Conservation (phyloP, 2,888 invertebrate genomes). For the Falcaria lacertinaria region DNA sequence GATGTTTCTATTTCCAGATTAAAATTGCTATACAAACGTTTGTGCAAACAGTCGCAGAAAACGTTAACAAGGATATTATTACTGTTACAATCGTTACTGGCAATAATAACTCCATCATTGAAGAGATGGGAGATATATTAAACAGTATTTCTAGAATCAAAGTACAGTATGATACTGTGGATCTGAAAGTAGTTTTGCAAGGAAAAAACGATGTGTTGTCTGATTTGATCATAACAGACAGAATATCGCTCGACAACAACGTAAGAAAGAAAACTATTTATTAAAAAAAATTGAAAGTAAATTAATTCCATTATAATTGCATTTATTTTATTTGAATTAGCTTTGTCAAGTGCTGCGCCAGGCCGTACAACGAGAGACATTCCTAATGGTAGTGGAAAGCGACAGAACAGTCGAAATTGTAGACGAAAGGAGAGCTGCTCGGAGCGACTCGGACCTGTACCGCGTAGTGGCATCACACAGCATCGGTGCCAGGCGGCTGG, state of each 20-base stretch:
- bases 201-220: not conserved
- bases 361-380: constrained; percentile 23
- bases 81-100: constrained; percentile 10
- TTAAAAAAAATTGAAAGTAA: too few relatives aligned
- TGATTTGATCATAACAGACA: not conserved
- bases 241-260: constrained; percentile 22
- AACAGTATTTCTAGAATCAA: not conserved
- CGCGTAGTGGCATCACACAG: constrained; percentile 23
- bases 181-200: not conserved
- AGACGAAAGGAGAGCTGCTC: constrained; percentile 4
- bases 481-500: constrained; percentile 14
- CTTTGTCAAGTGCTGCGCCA: constrained; percentile 23
- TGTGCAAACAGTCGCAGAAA: constrained; percentile 37
- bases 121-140: not conserved
- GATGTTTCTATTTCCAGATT: constrained; percentile 23
- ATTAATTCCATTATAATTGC: too few relatives aligned
- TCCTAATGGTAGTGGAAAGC: constrained; percentile 22
- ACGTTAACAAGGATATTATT: constrained; percentile 23
- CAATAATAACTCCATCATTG: not conserved
- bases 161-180: not conserved
- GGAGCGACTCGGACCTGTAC: constrained; percentile 22
- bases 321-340: constrained; percentile 12
- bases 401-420: constrained; percentile 16
- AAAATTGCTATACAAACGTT: constrained; percentile 19
- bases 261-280: constrained; percentile 16